Evolutionary conservation across 2,113 vertebrate genomes (phyloP).

Genomic region (Ifrita kowaldi): DNA sequence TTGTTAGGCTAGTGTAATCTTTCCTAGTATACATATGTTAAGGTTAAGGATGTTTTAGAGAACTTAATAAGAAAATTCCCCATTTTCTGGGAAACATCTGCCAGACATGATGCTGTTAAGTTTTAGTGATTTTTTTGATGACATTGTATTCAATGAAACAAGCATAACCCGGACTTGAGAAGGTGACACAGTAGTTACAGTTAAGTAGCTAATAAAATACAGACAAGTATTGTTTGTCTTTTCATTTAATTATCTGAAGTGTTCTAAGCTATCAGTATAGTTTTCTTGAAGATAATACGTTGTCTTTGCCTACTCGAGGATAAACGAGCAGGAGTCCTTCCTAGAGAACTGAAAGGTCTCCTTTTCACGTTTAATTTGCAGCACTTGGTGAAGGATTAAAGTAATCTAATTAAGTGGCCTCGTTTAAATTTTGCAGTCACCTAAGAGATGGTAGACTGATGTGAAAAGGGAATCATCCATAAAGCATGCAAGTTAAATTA

Average conservation of each 20-base stretch:
- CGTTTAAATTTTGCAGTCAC: constrained; percentile 39
- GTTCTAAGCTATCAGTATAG: background rate
- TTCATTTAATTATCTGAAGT: constrained; percentile 19
- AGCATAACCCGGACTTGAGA: background rate
- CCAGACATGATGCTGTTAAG: background rate
- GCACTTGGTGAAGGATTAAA: constrained; percentile 26
- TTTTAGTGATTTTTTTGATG: fast-evolving
- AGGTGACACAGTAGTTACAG: background rate
- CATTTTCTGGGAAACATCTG: background rate
- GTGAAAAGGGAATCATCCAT: constrained; percentile 18
- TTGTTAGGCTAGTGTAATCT: background rate
- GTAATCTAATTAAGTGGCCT: constrained; percentile 38
- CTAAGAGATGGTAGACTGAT: constrained; percentile 15
- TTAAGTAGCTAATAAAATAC: background rate
- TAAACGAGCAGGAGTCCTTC: background rate
- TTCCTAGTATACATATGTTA: background rate
- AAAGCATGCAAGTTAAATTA: constrained; percentile 9
- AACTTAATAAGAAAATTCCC: background rate
- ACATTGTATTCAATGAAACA: background rate
- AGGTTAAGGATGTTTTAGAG: background rate
- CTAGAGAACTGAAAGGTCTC: background rate
- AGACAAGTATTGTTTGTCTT: background rate
- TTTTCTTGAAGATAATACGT: background rate
- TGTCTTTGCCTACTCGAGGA: background rate
- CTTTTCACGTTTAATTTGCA: constrained; percentile 36